A percentile compares a stretch with the other conserved stretches of the same genome.
These are phyloP conservation scores for Pandion haliaetus DNA, from an alignment of 2,113 vertebrate genomes.

Conservation along the genomic window DNA sequence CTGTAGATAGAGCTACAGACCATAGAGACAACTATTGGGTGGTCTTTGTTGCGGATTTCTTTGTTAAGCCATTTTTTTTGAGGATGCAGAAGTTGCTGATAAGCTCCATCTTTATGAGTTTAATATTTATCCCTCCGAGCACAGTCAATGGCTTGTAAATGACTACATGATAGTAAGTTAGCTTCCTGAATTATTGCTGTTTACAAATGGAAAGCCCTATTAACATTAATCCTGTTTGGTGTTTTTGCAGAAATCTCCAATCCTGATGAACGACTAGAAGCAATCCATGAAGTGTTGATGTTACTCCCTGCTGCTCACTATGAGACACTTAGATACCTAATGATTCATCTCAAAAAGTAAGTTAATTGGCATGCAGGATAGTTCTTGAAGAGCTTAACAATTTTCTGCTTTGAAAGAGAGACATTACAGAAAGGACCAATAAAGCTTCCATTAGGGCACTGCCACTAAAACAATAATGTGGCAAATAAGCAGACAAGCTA, in stretches of 20 bases:
- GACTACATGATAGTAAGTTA: conserved; percentile 1
- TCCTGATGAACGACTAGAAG: conserved; percentile 90
- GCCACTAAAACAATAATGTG: neutral
- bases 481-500: neutral
- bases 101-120: neutral
- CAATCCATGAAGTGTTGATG: conserved; percentile 88
- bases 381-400: neutral
- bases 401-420: conserved; percentile 24
- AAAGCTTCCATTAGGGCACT: neutral
- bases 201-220: neutral
- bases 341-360: conserved; percentile 97
- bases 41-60: neutral
- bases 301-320: conserved; percentile 95
- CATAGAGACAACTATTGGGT: neutral
- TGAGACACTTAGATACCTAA: conserved; percentile 93
- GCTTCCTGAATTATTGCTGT: conserved; percentile 22
- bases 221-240: conserved; percentile 31
- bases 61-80: neutral
- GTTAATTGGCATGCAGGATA: conserved; percentile 12
- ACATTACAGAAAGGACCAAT: neutral
- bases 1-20: neutral
- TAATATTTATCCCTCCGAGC: neutral
- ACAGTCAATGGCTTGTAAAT: conserved; percentile 26
- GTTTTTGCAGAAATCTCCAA: conserved; percentile 82
- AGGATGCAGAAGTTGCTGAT: neutral